Evolutionary conservation across 2,888 invertebrate species (phyloP), one percentile per base, ranked within the genome.

Genomic region (Caenorhabditis sulstoni): DNA sequence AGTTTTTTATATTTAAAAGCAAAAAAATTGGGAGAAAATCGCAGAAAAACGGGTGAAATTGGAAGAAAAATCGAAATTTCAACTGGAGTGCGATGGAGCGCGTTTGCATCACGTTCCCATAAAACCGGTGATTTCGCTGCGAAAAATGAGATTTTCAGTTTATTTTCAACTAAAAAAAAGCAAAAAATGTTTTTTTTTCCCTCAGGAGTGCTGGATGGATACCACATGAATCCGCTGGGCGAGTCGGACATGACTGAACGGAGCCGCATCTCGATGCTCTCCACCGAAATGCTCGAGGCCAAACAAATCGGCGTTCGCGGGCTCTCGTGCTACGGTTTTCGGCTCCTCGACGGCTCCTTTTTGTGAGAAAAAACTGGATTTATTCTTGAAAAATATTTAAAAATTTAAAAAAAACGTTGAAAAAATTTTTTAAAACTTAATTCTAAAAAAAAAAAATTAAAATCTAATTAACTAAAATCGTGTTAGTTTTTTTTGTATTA

Each of bases 281-380:
- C 88, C 2, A 53, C 79, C 5, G 86, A 87, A 45, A 87, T 87
- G 87, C 58, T 82, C 20, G 86, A 86, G 61, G 76, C 86, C 8
- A 86, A 87, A 67, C 84, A 85, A 59, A 85, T 86, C 41, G 85
- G 87, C 18, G 84, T 87, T 23, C 75, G 84, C n/a, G 87, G 88
- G 1, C 70, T 86, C n/a, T 85, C 85, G 22, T 82, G 82, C 41
- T 82, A 81, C 41, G 90, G 90, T 12, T 90, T 90, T 66, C 83
- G 90, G 49, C 70, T 89, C 39, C 59, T 84, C 49, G 88, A 90
- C 66, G 85, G 85, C 20, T 65, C 75, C 9, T 90, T 90, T 68
- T 76, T 90, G 81, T 85, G 37, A 37, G 37, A 37, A 37, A 37
- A 37, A 37, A 11, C 37, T n/a, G n/a, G n/a, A n/a, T n/a, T n/a